A percentile compares a stretch with the other conserved stretches of the same genome.
Conservation (phyloP, 2,797 vertebrate species). For the Ptychobarbus kaznakovi region DNA sequence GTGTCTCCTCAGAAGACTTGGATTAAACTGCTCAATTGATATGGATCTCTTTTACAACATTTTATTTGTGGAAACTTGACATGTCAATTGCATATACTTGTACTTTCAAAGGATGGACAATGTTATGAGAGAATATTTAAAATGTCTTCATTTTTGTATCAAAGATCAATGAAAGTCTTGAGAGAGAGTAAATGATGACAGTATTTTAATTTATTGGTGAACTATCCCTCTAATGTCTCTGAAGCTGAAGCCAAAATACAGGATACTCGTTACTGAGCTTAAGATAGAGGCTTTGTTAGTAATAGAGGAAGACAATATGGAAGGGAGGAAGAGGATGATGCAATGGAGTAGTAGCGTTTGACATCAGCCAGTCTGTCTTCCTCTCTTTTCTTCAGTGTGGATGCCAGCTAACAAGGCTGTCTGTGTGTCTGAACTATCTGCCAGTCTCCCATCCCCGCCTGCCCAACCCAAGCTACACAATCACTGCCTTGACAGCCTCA, state of each 20-base stretch:
- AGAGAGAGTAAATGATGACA: not conserved
- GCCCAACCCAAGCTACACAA: constrained; percentile 75
- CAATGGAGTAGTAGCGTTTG: constrained; percentile 67
- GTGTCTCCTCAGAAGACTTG: not conserved
- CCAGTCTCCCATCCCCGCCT: constrained; percentile 48
- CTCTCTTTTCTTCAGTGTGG: constrained; percentile 64
- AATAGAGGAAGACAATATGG: constrained; percentile 66
- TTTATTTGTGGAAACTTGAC: not conserved
- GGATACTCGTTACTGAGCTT: not conserved
- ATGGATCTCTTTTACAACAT: not conserved
- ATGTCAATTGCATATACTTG: not conserved
- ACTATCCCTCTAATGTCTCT: not conserved
- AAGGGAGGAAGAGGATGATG: constrained; percentile 66
- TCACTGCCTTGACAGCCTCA: constrained; percentile 81
- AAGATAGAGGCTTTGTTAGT: constrained; percentile 68
- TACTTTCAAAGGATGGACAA: not conserved
- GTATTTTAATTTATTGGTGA: not conserved
- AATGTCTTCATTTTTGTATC: not conserved
- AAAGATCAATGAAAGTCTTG: not conserved
- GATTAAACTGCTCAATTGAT: not conserved
- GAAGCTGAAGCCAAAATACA: not conserved
- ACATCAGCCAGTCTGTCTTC: constrained; percentile 44
- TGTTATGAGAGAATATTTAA: not conserved
- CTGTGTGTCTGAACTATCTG: constrained; percentile 79
- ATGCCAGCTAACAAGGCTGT: constrained; percentile 80